phyloP scores from a whole-genome alignment of 2,797 vertebrate species.

The Austrolebias charrua region DNA sequence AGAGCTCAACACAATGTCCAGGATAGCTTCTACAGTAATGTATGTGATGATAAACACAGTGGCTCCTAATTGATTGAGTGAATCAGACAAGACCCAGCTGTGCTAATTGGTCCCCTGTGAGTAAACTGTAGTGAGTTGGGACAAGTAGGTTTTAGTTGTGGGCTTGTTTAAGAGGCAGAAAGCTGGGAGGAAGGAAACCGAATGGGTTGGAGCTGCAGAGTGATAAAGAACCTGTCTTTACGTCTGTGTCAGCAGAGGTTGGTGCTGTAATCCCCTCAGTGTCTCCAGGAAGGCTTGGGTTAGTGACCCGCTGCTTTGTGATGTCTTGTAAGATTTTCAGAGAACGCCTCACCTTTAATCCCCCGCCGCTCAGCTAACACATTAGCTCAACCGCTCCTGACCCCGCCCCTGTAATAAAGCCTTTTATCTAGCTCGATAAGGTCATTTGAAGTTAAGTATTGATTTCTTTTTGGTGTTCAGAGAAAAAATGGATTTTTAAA shows the following conservation, averaged over 20 bases:
- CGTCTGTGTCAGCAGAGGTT: conserved; percentile 79
- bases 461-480: conserved; percentile 79
- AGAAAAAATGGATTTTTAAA: conserved; percentile 82
- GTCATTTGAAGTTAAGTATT: conserved; percentile 81
- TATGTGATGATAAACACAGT: conserved; percentile 96
- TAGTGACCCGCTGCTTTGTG: conserved; percentile 80
- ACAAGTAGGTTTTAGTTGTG: conserved; percentile 83
- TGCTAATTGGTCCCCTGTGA: conserved; percentile 97
- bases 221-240: conserved; percentile 82
- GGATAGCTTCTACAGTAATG: conserved; percentile 90
- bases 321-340: conserved; percentile 81
- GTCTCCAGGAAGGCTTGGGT: conserved; percentile 79
- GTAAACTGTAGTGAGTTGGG: conserved; percentile 83
- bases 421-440: conserved; percentile 82
- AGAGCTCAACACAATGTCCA: conserved; percentile 89
- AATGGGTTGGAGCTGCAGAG: conserved; percentile 85
- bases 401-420: conserved; percentile 74
- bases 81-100: conserved; percentile 91
- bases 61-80: conserved; percentile 98
- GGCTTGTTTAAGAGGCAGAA: conserved; percentile 78
- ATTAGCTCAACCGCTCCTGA: conserved; percentile 77
- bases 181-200: conserved; percentile 82
- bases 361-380: conserved; percentile 74
- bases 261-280: conserved; percentile 80
- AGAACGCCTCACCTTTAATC: conserved; percentile 81